A percentile compares a stretch with the other conserved stretches of the same genome.
Evolutionary conservation across 2,113 vertebrate genomes (phyloP).

Genomic region (Crypturellus undulatus): DNA sequence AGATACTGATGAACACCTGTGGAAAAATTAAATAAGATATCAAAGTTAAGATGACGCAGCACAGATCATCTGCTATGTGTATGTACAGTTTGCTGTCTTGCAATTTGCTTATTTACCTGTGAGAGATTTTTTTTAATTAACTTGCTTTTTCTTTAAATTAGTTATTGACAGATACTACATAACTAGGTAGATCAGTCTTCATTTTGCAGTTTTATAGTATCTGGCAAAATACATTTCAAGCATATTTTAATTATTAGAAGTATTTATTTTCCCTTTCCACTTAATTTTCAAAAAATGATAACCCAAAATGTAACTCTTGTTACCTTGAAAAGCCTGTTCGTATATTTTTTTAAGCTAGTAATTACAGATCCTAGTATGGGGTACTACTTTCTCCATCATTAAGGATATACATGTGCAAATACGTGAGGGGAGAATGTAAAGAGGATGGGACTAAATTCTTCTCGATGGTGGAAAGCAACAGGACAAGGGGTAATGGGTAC

Average conservation of each 20-base stretch:
- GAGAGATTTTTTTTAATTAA: constrained; percentile 30
- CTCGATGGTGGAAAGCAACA: too few relatives aligned
- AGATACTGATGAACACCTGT: background rate
- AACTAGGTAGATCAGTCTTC: background rate
- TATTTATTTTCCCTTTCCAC: background rate
- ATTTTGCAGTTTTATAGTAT: background rate
- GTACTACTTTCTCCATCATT: background rate
- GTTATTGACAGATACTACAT: background rate
- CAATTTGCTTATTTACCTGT: background rate
- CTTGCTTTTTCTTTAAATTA: background rate
- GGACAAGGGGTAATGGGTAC: too few relatives aligned
- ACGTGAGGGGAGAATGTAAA: too few relatives aligned
- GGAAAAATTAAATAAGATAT: background rate
- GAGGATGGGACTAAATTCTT: too few relatives aligned
- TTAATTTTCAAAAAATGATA: background rate
- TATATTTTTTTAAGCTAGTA: background rate
- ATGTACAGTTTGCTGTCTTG: background rate
- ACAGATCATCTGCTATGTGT: background rate
- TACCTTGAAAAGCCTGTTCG: background rate
- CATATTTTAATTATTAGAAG: background rate
- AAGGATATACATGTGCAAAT: background rate
- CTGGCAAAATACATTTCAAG: background rate
- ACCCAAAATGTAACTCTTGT: background rate
- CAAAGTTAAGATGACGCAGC: background rate
- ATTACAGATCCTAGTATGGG: background rate